Evolutionary conservation across 2,888 invertebrate genomes (phyloP).

Genomic region (Brachyopa scutellaris): DNA sequence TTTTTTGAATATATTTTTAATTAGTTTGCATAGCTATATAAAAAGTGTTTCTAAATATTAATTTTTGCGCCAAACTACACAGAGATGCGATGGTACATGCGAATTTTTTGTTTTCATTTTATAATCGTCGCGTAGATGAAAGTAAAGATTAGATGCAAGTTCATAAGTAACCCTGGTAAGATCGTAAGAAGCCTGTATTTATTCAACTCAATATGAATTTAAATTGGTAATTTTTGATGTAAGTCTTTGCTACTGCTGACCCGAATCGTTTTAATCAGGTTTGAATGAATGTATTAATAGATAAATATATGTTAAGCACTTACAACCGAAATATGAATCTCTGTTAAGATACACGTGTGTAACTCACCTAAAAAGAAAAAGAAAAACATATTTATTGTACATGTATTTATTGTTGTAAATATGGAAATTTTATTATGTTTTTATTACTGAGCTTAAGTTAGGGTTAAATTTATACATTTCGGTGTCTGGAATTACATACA

Average conservation of each 20-base stretch:
- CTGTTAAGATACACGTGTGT: not conserved
- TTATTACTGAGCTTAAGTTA: too few species aligned
- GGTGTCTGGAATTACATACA: too few species aligned
- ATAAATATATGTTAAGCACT: not conserved
- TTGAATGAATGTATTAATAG: not conserved
- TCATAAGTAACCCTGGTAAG: too few species aligned
- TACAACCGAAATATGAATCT: not conserved
- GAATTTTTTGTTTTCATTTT: not conserved
- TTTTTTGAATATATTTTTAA: not conserved
- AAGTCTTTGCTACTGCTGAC: too few species aligned
- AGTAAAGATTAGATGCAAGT: too few species aligned
- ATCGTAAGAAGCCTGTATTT: too few species aligned
- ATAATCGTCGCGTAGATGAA: not conserved
- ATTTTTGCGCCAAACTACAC: not conserved
- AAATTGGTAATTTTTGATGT: too few species aligned
- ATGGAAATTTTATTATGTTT: too few species aligned
- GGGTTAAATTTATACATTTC: too few species aligned
- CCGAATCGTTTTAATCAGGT: too few species aligned
- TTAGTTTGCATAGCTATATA: not conserved
- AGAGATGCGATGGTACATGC: not conserved
- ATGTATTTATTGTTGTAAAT: not conserved
- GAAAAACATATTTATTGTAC: not conserved
- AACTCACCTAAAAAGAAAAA: conserved; percentile 10
- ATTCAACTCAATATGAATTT: too few species aligned
- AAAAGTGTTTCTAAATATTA: not conserved